Base-by-base conservation (phyloP, 2,888 invertebrate genomes). In the Drosophila monieri region DNA sequence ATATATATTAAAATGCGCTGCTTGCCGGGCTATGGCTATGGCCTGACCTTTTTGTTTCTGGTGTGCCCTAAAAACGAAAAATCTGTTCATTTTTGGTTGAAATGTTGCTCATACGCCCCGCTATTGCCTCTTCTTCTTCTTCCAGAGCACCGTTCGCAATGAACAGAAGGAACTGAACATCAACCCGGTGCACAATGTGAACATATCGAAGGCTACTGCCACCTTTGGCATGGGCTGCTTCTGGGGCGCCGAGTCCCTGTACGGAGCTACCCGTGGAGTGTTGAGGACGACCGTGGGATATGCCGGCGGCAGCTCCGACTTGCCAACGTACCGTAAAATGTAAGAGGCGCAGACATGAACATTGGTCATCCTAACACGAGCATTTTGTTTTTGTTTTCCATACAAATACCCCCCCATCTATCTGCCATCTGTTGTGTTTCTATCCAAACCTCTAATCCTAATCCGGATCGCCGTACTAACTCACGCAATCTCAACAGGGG, bases 171-270 rank as follows among this genome's bases (percentile, higher is more conserved):
- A 91, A 47, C 70, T 91, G 21, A 90, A 73, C 32, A 78, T 91
- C 5, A 60, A 55, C 2, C 91, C 91, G 2, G 88, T 88, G 1
- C 92, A 92, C 65, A 73, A 84, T 39, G 37, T 91, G 49, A 80
- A 90, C 49, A 80, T 79, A 3, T 79, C 86, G 10, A 80, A 84
- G 27, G 89, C 91, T 32, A 91, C 89, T 6, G 97, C 97, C 5
- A 97, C 97, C 0, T 97, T 97, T 90, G 97, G 97, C 10, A 97
- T 97, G 97, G 97, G 97, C 12, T 98, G 97, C 91, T 98, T 98
- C 92, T 98, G 98, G 98, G 96, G 96, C 30, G 96, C 96, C 57
- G 97, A 97, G 90, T 95, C 96, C 1, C 92, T 96, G 57, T 97
- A 95, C 90, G 97, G 97, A 1, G 91, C 86, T 6, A 91, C 91